Percentiles rank a stretch among this genome's conserved stretches.
Evolutionary conservation across 2,113 vertebrate genomes (phyloP).

Genomic region (Campylomormyrus tamandua): DNA sequence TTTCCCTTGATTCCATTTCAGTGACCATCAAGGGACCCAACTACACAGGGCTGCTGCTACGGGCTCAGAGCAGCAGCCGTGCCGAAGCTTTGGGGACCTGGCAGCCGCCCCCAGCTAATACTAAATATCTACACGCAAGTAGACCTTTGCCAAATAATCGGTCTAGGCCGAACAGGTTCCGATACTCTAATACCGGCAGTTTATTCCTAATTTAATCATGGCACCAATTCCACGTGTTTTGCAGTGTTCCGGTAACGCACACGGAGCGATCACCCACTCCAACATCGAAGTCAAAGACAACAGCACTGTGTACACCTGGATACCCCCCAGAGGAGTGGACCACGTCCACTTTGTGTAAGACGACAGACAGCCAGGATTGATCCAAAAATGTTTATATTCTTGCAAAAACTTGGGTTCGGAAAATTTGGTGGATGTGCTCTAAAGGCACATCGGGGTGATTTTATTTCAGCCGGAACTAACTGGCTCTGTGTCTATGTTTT

Average conservation of each 20-base stretch:
- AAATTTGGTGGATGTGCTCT: background rate
- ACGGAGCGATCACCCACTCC: conserved; percentile 38
- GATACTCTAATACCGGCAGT: background rate
- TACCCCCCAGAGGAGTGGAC: conserved; percentile 22
- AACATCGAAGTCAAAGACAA: conserved; percentile 39
- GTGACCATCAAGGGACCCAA: conserved; percentile 53
- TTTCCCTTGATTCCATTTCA: conserved; percentile 25
- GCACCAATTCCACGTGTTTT: conserved; percentile 9
- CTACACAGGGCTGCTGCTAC: conserved; percentile 52
- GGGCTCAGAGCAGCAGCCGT: conserved; percentile 36
- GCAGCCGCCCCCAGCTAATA: conserved; percentile 44
- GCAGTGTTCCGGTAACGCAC: conserved; percentile 38
- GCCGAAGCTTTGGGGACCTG: conserved; percentile 46
- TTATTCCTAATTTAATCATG: background rate
- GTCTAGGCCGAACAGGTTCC: background rate
- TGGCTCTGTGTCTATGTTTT: background rate
- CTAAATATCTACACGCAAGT: conserved; percentile 44
- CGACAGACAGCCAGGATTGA: background rate
- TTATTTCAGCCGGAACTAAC: background rate
- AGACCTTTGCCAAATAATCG: background rate
- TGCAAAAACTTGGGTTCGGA: background rate
- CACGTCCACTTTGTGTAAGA: conserved; percentile 37
- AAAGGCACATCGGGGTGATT: background rate
- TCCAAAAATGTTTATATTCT: background rate
- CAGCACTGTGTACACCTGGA: conserved; percentile 36